Evolutionary conservation across 1,140 invertebrate genomes (phyloP).

Genomic region (Temnothorax curvispinosus): DNA sequence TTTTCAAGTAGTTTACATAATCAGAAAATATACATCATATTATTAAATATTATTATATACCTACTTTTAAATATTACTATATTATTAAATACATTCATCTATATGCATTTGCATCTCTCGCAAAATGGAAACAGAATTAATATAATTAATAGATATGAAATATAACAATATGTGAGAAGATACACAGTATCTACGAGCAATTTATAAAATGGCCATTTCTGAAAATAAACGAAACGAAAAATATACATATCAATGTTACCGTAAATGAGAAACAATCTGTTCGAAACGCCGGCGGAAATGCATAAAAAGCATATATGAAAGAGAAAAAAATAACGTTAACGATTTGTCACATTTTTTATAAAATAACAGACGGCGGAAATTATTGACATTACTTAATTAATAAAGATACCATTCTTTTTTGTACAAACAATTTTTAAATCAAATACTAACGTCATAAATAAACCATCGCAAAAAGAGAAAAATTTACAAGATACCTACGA

Average conservation of each 20-base stretch:
- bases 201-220: constrained; percentile 15
- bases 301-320: background rate
- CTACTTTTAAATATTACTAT: background rate
- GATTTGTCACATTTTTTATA: background rate
- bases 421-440: constrained; percentile 26
- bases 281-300: background rate
- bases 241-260: background rate
- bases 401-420: background rate
- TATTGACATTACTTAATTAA: background rate
- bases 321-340: background rate
- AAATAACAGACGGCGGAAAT: background rate
- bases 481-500: background rate
- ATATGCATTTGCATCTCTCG: background rate
- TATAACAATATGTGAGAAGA: background rate
- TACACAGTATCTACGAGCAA: background rate
- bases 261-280: constrained; percentile 11
- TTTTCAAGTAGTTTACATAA: background rate
- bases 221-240: background rate
- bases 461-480: background rate
- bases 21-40: background rate
- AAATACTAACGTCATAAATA: background rate
- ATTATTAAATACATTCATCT: constrained; percentile 1
- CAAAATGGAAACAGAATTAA: background rate
- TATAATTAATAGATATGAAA: background rate
- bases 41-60: background rate